A percentile compares a stretch with the other conserved stretches of the same genome.
phyloP scores from a whole-genome alignment of 1,140 invertebrate genomes.

The Helicoverpa armigera region DNA sequence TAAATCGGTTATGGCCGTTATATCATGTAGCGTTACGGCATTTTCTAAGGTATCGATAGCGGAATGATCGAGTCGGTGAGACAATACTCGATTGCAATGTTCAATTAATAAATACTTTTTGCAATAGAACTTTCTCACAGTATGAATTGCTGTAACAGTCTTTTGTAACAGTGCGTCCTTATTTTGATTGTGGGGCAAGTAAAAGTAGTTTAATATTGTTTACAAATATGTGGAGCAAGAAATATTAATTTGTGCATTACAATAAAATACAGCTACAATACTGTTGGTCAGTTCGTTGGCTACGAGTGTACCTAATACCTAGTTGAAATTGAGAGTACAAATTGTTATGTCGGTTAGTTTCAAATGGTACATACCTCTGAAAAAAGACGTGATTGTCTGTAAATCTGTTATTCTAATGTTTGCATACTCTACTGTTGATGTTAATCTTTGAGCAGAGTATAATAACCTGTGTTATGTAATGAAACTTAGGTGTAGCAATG shows the following conservation, averaged over 20 bases:
- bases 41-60: slow-evolving; percentile 33
- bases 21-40: slow-evolving; percentile 46
- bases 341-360: neutral
- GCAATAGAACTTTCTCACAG: neutral
- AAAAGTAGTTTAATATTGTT: slow-evolving; percentile 23
- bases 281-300: neutral
- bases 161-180: slow-evolving; percentile 20
- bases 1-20: slow-evolving; percentile 58
- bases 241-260: slow-evolving; percentile 4
- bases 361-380: neutral
- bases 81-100: slow-evolving; percentile 25
- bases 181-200: slow-evolving; percentile 34
- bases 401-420: neutral
- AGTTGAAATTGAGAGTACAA: neutral
- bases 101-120: slow-evolving; percentile 7
- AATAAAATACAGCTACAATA: neutral
- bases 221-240: slow-evolving; percentile 24
- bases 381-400: no score
- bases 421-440: neutral
- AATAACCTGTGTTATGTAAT: neutral
- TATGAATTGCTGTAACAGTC: neutral
- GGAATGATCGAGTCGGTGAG: slow-evolving; percentile 35
- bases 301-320: no score
- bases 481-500: neutral
- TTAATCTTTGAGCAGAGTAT: neutral